Evolutionary conservation across 2,888 invertebrate genomes (phyloP), one percentile per base, ranked within the genome.

Genomic region (Trimorus sp.): DNA sequence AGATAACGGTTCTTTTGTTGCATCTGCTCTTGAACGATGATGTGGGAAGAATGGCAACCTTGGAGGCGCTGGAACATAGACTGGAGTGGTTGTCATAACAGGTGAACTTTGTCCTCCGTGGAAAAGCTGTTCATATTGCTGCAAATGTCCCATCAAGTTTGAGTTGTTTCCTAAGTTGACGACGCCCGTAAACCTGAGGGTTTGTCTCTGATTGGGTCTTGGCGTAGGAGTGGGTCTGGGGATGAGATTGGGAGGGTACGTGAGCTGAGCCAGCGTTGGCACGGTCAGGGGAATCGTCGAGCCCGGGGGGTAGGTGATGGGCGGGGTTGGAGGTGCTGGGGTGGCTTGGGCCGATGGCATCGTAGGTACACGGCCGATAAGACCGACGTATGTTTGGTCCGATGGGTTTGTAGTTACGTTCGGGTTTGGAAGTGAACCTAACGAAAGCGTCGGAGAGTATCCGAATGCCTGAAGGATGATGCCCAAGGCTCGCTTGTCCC

Each of bases 131-230:
- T 92, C 91, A 75, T 91, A 92, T 12, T 86, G 88, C 7, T 87
- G 87, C n/a, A 92, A 83, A 11, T 91, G 91, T n/a, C 85, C 87
- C 2, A 89, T 14, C 7, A 91, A 51, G 53, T 88, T 82, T 0
- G 89, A 84, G 62, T 87, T 87, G 70, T 91, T 91, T 8, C 91
- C 91, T 15, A 92, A 90, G 70, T 91, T 91, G 0, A 92, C 79
- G 7, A 92, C 88, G 0, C 92, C 92, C 0, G 92, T 92, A 45
- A 92, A 86, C 45, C 88, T 85, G 4, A 92, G 77, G 0, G 90
- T 91, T 71, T 92, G 90, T 7, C 87, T 80, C n/a, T 85, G 89
- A 4, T 26, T 26, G 26, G 26, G 26, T n/a, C 85, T 83, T 0
- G 88, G 85, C 4, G 71, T 12, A 8, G 65, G 49, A 12, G 58